These are phyloP conservation scores for Protobothrops flavoviridis DNA, from an alignment of 2,113 vertebrate species.

Conservation along the genomic window DNA sequence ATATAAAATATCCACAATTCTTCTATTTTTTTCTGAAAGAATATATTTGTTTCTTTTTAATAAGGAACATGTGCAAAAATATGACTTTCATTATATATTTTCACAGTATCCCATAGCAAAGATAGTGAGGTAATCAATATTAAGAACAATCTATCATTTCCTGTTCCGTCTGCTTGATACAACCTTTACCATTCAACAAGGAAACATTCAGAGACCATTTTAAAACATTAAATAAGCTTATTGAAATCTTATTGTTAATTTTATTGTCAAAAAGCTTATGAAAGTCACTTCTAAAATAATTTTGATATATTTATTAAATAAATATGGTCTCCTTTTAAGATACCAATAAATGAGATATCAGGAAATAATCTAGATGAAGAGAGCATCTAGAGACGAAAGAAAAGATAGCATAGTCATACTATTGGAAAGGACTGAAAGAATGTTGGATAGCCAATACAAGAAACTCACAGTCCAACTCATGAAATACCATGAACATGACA, in stretches of 20 bases:
- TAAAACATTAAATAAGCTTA: neutral
- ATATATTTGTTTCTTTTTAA: neutral
- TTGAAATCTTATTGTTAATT: neutral
- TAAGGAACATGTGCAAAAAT: neutral
- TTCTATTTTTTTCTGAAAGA: neutral
- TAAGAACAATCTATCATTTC: neutral
- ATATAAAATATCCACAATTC: neutral
- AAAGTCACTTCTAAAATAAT: neutral
- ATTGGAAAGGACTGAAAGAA: neutral
- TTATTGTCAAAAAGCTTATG: neutral
- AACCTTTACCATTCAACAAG: neutral
- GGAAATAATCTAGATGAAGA: neutral
- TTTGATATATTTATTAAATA: neutral
- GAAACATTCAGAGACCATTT: neutral
- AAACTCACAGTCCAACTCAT: neutral
- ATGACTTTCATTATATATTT: neutral
- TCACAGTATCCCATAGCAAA: neutral
- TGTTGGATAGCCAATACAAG: neutral
- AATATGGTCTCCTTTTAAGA: neutral
- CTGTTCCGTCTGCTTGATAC: no score
- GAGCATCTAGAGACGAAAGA: neutral
- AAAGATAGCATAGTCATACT: neutral
- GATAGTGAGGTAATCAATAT: neutral
- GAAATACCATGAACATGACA: neutral
- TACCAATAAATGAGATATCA: neutral